A percentile compares a stretch with the other conserved stretches of the same genome.
Evolutionary conservation across 1,140 invertebrate genomes (phyloP).

Genomic region (Thalassaphorura encarpata): DNA sequence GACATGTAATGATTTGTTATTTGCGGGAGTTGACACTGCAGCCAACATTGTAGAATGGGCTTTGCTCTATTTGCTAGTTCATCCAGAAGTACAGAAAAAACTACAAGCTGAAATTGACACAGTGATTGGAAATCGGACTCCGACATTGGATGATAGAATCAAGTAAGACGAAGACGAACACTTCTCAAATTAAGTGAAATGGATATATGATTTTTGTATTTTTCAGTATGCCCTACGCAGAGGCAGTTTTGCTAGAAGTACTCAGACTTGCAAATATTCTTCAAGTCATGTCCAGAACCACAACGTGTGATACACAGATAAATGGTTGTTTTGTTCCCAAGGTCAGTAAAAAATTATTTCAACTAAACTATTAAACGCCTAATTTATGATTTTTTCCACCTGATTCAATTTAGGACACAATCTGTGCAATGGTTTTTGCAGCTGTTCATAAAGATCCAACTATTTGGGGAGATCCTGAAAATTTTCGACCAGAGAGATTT

Average conservation of each 20-base stretch:
- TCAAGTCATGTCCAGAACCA: neutral
- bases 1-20: neutral
- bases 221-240: constrained; percentile 5
- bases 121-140: constrained; percentile 4
- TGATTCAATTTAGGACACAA: neutral
- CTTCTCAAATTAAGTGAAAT: neutral
- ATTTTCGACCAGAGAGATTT: constrained; percentile 42
- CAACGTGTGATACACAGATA: neutral
- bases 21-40: constrained; percentile 3
- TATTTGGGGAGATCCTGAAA: constrained; percentile 39
- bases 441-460: constrained; percentile 38
- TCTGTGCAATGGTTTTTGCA: neutral
- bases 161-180: neutral
- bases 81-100: constrained; percentile 4
- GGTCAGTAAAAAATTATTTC: neutral
- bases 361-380: no score
- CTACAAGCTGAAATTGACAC: constrained; percentile 3
- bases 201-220: neutral
- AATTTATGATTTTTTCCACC: neutral
- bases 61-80: neutral
- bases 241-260: constrained; percentile 8
- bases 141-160: no score
- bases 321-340: constrained; percentile 6
- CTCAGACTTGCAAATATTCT: neutral
- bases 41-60: constrained; percentile 4